Base-by-base conservation (phyloP, 2,888 invertebrate species). In the Danaus chrysippus region DNA sequence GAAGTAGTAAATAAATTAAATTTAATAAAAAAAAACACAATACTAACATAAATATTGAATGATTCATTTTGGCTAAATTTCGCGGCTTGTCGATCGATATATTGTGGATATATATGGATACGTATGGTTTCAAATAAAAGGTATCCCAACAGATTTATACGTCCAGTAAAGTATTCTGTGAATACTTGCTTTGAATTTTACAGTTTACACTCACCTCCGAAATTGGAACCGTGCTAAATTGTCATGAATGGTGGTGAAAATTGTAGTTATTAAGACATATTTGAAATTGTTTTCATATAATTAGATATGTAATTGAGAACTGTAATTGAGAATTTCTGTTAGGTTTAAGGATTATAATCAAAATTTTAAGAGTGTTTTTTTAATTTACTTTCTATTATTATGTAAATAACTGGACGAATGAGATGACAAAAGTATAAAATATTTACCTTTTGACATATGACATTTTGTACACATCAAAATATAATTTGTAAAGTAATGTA, bases 131-230 rank as follows among this genome's bases (percentile, higher is more conserved):
- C 70, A 66, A 68, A 68, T 69, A 70, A 70, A 70, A 62, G 58
- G 64, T 62, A 67, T 68, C 68, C 65, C 69, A 68, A 54, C 63
- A 72, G 71, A 65, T 65, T 73, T 70, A 64, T 70, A 71, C 72
- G 79, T 80, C 78, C 78, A 63, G 76, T 71, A 65, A 74, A 83
- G 81, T 74, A 76, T 76, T 76, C 70, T 67, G 82, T 84, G 84
- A 85, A 84, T 84, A 85, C 84, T 86, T 84, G 76, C 79, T 82
- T 73, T 79, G 77, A 83, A 82, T 81, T 84, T 83, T 78, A 82
- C 83, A 85, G 83, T 84, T 84, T 81, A 82, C 83, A 76, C 76
- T 76, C 78, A 78, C 80, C 80, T 73, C 71, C 72, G 73, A 74
- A 73, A 58, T 69, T 65, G 65, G 69, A 74, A 70, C 73, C 71